Base-by-base conservation (phyloP, 1,140 invertebrate species). In the Drosophila suzukii region DNA sequence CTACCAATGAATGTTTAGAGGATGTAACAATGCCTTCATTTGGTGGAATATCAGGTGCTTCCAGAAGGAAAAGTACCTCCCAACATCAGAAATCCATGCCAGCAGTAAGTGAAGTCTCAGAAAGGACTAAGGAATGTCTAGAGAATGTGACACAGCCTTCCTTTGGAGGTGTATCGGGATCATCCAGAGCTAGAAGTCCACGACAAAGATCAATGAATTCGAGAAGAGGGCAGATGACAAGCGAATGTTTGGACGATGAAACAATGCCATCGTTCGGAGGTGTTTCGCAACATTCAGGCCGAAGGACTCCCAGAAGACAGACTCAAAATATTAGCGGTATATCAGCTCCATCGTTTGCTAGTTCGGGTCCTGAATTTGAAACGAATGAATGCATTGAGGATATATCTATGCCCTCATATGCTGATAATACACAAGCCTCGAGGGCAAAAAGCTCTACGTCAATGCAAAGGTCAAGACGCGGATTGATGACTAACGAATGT, bases 181-280 rank as follows among this genome's bases (percentile, higher is more conserved):
- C 6, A 32, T 30, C 49, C 4, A 17, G n/a, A 50, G 27, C 27
- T 1, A 50, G n/a, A 3, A 50, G 49, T 50, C n/a, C 13, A 15
- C 49, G 49, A 4, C 49, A 50, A 32, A 50, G 30, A 34, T 6
- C 27, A 4, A 39, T 27, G 6, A 17, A 66, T 3, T 62, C 58
- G n/a, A 46, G 17, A 47, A 15, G n/a, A 13, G 8, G 24, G 13
- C 24, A 50, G 13, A 15, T 32, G 4, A 34, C 49, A 11, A 50
- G 13, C 13, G 58, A 61, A 30, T 27, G 68, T 1, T 24, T 63
- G 4, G 53, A 78, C 4, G 30, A 77, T 32, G 32, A 59, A 2
- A 72, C 46, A 15, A 56, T 56, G 27, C 54, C 75, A 0, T 77
- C 59, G 6, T 57, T 51, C 12, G 57, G 32, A 10, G 24, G 6